Evolutionary conservation across 1,140 invertebrate genomes (phyloP).

Genomic region (Hyphantria cunea): DNA sequence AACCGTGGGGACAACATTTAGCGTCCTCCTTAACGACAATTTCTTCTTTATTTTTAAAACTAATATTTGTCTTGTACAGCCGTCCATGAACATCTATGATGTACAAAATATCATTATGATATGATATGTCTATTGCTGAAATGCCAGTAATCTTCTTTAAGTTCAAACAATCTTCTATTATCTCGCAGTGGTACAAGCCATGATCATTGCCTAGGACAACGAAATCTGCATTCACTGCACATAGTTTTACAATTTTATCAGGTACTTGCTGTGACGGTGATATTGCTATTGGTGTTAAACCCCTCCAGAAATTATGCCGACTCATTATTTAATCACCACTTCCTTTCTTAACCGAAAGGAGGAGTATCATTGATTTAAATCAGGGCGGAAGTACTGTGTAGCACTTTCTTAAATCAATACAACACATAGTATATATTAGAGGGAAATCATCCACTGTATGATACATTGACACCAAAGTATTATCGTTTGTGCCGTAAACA

Average conservation of each 20-base stretch:
- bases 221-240: conserved; percentile 63
- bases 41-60: conserved; percentile 82
- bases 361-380: conserved; percentile 48
- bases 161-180: conserved; percentile 58
- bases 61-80: conserved; percentile 83
- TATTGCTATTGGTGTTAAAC: conserved; percentile 62
- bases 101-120: conserved; percentile 83
- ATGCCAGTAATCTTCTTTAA: conserved; percentile 72
- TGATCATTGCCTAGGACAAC: conserved; percentile 75
- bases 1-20: conserved; percentile 85
- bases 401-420: conserved; percentile 10
- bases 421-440: conserved; percentile 11
- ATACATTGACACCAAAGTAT: conserved; percentile 19
- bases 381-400: conserved; percentile 21
- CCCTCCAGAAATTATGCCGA: conserved; percentile 76
- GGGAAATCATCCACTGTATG: conserved; percentile 8
- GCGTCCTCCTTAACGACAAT: conserved; percentile 85
- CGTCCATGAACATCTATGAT: conserved; percentile 84
- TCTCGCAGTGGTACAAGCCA: conserved; percentile 69
- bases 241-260: conserved; percentile 76
- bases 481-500: conserved; percentile 5
- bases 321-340: conserved; percentile 65
- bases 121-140: conserved; percentile 84
- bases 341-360: conserved; percentile 49
- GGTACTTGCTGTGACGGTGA: conserved; percentile 61